phyloP scores from a whole-genome alignment of 1,140 invertebrate genomes.

The Drosophila novamexicana region DNA sequence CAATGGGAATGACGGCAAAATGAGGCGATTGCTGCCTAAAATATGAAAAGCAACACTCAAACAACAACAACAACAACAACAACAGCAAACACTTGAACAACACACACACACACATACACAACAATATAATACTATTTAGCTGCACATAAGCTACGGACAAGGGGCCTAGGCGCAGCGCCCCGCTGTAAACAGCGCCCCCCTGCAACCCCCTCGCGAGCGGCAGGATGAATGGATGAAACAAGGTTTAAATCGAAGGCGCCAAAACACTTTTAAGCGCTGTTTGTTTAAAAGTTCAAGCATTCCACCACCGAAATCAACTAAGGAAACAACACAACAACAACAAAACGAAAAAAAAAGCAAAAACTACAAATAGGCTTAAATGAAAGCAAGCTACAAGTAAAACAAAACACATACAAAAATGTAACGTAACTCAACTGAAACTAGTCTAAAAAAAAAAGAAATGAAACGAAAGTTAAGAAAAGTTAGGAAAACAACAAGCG shows the following conservation, averaged over 20 bases:
- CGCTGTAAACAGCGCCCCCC: slow-evolving; percentile 13
- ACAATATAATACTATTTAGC: neutral
- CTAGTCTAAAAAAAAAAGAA: slow-evolving; percentile 65
- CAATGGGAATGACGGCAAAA: slow-evolving; percentile 95
- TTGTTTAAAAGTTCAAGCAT: slow-evolving; percentile 65
- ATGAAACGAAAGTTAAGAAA: slow-evolving; percentile 23
- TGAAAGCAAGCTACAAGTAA: slow-evolving; percentile 9
- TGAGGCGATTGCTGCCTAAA: slow-evolving; percentile 85
- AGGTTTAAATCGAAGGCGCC: slow-evolving; percentile 63
- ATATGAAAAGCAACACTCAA: slow-evolving; percentile 65
- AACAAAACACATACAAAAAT: slow-evolving; percentile 46
- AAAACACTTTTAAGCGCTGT: slow-evolving; percentile 55
- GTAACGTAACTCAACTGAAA: slow-evolving; percentile 80
- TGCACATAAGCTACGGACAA: slow-evolving; percentile 12
- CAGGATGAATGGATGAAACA: slow-evolving; percentile 31
- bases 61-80: slow-evolving; percentile 32
- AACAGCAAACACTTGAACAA: slow-evolving; percentile 8
- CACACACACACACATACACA: neutral
- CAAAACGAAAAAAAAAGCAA: slow-evolving; percentile 42
- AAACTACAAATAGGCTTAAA: slow-evolving; percentile 27
- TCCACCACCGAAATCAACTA: slow-evolving; percentile 73
- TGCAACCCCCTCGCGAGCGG: neutral
- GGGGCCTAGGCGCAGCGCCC: neutral
- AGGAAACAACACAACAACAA: slow-evolving; percentile 46
- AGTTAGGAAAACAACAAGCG: slow-evolving; percentile 35